Percentiles rank a stretch among this genome's conserved stretches.
Evolutionary conservation across 1,140 invertebrate species (phyloP).

Genomic region (Bathynomus jamesi): DNA sequence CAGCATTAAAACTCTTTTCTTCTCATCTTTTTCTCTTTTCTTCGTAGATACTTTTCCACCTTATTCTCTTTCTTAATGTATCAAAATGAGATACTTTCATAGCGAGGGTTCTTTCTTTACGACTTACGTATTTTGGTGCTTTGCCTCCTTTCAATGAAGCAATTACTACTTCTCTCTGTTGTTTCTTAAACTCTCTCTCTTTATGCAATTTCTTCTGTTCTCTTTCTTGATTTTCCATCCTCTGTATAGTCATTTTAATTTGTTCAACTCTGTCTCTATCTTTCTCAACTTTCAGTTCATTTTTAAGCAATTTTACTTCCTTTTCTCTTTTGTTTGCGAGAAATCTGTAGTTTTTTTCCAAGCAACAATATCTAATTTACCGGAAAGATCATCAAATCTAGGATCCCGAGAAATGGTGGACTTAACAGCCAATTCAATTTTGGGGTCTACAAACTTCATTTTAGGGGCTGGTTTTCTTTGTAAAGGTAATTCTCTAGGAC

Average conservation of each 20-base stretch:
- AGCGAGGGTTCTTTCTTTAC: slow-evolving; percentile 15
- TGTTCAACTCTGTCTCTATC: slow-evolving; percentile 11
- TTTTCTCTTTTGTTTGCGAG: slow-evolving; percentile 18
- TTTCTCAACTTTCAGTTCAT: slow-evolving; percentile 9
- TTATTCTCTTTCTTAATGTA: slow-evolving; percentile 25
- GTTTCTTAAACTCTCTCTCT: slow-evolving; percentile 10
- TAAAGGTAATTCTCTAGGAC: background rate
- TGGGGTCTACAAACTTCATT: background rate
- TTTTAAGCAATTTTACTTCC: slow-evolving; percentile 18
- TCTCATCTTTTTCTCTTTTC: slow-evolving; percentile 24
- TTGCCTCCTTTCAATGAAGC: slow-evolving; percentile 18
- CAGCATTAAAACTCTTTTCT: no score
- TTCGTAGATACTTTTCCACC: slow-evolving; percentile 26
- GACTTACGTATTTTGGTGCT: slow-evolving; percentile 19
- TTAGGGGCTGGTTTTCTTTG: background rate
- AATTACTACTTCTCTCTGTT: slow-evolving; percentile 7
- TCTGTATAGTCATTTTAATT: slow-evolving; percentile 19
- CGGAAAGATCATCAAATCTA: slow-evolving; percentile 32
- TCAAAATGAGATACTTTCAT: slow-evolving; percentile 23
- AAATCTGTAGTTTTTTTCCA: slow-evolving; percentile 26
- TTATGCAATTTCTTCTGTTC: slow-evolving; percentile 13
- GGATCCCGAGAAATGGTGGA: slow-evolving; percentile 11
- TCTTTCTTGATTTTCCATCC: slow-evolving; percentile 30
- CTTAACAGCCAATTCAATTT: background rate
- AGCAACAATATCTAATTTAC: slow-evolving; percentile 14